Base-by-base conservation (phyloP, 2,113 vertebrate species). In the Solea senegalensis region DNA sequence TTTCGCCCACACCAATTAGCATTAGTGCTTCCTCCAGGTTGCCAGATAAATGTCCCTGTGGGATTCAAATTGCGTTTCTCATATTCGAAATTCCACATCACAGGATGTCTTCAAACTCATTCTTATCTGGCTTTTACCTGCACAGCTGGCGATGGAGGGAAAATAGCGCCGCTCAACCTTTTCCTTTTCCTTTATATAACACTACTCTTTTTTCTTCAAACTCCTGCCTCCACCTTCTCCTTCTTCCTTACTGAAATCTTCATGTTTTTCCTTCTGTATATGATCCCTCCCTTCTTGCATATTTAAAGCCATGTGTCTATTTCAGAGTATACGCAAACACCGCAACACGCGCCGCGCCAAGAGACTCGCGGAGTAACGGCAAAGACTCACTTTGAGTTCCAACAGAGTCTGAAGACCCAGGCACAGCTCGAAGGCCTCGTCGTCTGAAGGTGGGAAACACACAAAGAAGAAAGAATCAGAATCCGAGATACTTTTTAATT, bases 321-420 rank as follows among this genome's bases (percentile, higher is more conserved):
- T 53, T 53, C 11, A 2, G 2, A 28, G 12, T 14, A 14, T 3
- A 11, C 2, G 16, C 7, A 14, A 16, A 3, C 11, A n/a, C 4
- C 9, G 51, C 46, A 41, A 21, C n/a, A 59, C 6, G 2, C n/a
- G 63, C 28, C 21, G 27, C n/a, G n/a, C 1, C 27, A 46, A 57
- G n/a, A n/a, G n/a, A 72, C 1, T 26, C 9, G 39, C 11, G 9
- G 61, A 64, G 57, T 57, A 81, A 76, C 43, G 70, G 48, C 48
- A 76, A 74, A 65, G 50, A 10, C 94, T 96, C 95, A 98, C 96
- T 94, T 96, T 94, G 58, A 98, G 95, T 85, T 96, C 93, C 60
- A 95, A 78, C 82, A 98, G 92, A 52, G 96, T 98, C 79, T 96
- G 95, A 44, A 98, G 93, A 62, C 97, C 97, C 55, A 98, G 92